Conservation (phyloP, 1,140 invertebrate genomes). For the Grapholita molesta region DNA sequence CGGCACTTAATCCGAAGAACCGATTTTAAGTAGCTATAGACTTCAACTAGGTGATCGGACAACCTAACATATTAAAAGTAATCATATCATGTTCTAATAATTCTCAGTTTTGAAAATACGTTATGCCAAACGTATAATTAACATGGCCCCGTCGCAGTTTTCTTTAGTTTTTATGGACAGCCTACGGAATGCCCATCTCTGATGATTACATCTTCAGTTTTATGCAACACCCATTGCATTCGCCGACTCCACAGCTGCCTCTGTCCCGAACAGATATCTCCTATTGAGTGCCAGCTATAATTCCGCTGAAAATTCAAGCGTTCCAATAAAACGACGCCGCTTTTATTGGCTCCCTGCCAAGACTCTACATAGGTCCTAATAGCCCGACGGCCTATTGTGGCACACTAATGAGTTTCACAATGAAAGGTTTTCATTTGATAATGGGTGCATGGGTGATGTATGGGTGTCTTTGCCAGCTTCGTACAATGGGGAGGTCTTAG, state of each 20-base stretch:
- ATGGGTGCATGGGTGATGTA: not conserved
- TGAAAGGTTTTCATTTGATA: not conserved
- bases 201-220: too few species aligned
- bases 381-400: not conserved
- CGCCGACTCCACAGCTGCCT: not conserved
- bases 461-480: not conserved
- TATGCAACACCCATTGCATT: not conserved
- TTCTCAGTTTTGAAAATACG: too few species aligned
- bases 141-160: too few species aligned
- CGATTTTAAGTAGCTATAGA: too few species aligned
- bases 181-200: too few species aligned
- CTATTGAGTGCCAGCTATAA: slow-evolving; percentile 7
- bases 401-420: not conserved
- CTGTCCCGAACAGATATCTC: slow-evolving; percentile 4
- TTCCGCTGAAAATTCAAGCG: slow-evolving; percentile 1
- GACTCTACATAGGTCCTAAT: slow-evolving; percentile 1
- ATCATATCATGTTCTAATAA: too few species aligned
- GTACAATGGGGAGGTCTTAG: not conserved
- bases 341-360: not conserved
- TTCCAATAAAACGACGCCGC: not conserved
- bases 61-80: too few species aligned
- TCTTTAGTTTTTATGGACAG: too few species aligned
- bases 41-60: too few species aligned
- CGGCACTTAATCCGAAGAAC: too few species aligned
- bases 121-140: too few species aligned